phyloP scores from a whole-genome alignment of 2,113 vertebrate genomes.

The Brienomyrus brachyistius region DNA sequence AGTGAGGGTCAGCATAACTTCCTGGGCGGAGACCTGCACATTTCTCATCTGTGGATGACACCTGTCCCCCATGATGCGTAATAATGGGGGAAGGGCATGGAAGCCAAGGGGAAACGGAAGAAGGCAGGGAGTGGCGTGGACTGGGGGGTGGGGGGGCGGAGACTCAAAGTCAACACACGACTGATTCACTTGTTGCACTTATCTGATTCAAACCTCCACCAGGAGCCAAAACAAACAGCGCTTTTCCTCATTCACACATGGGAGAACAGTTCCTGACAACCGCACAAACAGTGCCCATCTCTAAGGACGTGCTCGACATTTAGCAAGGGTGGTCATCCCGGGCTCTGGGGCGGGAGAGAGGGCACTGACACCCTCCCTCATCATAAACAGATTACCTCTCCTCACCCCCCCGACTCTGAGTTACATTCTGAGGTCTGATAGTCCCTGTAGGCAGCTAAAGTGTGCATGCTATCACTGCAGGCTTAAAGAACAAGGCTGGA shows the following conservation, averaged over 20 bases:
- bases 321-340: conserved; percentile 32
- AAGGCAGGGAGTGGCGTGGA: conserved; percentile 19
- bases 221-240: conserved; percentile 61
- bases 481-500: neutral
- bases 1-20: neutral
- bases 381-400: neutral
- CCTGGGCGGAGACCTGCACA: neutral
- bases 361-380: neutral
- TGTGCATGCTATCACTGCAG: neutral
- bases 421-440: neutral
- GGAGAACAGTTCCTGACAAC: conserved; percentile 63
- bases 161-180: neutral
- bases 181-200: conserved; percentile 44
- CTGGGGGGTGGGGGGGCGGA: conserved; percentile 31
- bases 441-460: neutral
- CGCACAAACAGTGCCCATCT: conserved; percentile 58
- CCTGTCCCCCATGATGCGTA: no score
- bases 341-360: conserved; percentile 23
- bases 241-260: conserved; percentile 54
- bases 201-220: conserved; percentile 57
- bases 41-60: neutral
- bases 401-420: neutral
- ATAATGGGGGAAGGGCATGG: conserved; percentile 14
- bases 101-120: conserved; percentile 8
- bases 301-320: conserved; percentile 67